These are phyloP conservation scores for Maniola jurtina DNA, from an alignment of 1,140 invertebrate genomes.

Conservation along the genomic window DNA sequence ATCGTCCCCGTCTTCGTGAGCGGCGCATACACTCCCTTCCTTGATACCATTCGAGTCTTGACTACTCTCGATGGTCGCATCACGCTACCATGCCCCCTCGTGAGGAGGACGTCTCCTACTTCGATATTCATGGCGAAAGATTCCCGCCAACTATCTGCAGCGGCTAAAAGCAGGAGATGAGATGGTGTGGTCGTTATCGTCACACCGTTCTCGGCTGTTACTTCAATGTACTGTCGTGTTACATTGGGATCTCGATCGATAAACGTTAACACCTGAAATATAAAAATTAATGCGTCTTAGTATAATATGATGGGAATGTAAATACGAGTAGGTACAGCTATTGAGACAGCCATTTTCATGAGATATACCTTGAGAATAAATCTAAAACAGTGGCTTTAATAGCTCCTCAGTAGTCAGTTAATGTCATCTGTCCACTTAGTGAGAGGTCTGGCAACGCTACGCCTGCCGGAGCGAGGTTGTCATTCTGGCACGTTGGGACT, in stretches of 20 bases:
- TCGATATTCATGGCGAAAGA: slow-evolving; percentile 60
- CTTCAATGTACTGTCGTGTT: slow-evolving; percentile 84
- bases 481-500: too few species aligned
- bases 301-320: too few species aligned
- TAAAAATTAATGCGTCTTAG: slow-evolving; percentile 3
- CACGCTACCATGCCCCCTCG: slow-evolving; percentile 68
- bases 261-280: slow-evolving; percentile 82
- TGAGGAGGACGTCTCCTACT: slow-evolving; percentile 74
- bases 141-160: slow-evolving; percentile 72
- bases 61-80: slow-evolving; percentile 83
- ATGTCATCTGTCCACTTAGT: too few species aligned
- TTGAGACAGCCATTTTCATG: too few species aligned
- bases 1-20: slow-evolving; percentile 92
- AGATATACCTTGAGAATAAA: too few species aligned
- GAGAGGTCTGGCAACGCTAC: too few species aligned
- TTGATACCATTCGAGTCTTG: slow-evolving; percentile 78
- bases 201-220: slow-evolving; percentile 85
- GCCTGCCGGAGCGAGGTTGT: too few species aligned
- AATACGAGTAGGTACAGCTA: too few species aligned
- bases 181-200: slow-evolving; percentile 89
- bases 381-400: too few species aligned
- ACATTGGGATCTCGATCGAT: slow-evolving; percentile 88
- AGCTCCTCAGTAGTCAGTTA: too few species aligned
- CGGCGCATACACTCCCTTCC: slow-evolving; percentile 92
- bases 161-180: slow-evolving; percentile 85